Base-by-base conservation (phyloP, 2,888 invertebrate species). In the Dascillus cervinus region DNA sequence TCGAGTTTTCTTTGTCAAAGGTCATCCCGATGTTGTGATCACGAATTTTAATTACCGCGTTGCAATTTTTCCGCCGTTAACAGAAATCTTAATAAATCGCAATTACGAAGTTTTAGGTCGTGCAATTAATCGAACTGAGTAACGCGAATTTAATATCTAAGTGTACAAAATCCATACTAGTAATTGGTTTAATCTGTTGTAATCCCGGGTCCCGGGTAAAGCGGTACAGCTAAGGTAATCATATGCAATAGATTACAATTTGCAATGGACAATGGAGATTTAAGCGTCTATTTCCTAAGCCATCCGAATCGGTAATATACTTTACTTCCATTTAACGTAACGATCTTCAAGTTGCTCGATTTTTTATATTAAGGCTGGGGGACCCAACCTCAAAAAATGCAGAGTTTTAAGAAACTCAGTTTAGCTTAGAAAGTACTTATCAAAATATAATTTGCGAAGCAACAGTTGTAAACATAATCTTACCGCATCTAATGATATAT, bases 131-230 rank as follows among this genome's bases (percentile, higher is more conserved):
- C 34, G 37, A 34, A 37, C 32, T 15, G 22, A 29, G 23, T 17
- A 22, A 34, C 32, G 34, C n/a, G 33, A 38, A 37, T 40, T 42
- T 40, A 43, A 43, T 37, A 43, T 40, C 39, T 34, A 33, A 40
- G 34, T 40, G 43, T 39, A 41, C 32, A 39, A 43, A 45, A 43
- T 41, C 43, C 43, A 44, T 39, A 40, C 29, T 39, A 43, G 46
- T 50, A 50, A 50, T 48, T 50, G 49, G 41, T 34, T 30, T 50
- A 49, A 49, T 47, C 49, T 37, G 26, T 35, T 39, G 40, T 50
- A 50, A 50, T 47, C 47, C 47, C 20, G 22, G 34, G 29, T 26
- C 32, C 35, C 22, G 26, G 34, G 32, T 33, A 41, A 32, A 36
- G 38, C 36, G 32, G 34, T 8, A 17, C 8, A 26, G 27, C 34